These are phyloP conservation scores for Choristoneura fumiferana DNA, from an alignment of 1,140 invertebrate genomes.

Conservation along the genomic window DNA sequence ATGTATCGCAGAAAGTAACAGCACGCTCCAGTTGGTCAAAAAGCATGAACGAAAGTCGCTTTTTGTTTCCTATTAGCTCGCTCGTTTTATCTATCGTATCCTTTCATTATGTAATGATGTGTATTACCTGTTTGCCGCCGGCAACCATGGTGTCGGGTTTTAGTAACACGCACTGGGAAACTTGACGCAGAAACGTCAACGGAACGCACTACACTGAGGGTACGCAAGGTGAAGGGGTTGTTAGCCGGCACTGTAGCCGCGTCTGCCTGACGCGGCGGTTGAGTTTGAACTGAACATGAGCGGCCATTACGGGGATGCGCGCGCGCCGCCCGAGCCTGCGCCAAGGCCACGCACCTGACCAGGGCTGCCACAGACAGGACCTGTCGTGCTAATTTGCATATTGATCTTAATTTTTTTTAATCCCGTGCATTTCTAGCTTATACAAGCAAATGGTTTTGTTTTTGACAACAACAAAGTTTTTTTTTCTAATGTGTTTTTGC, in stretches of 20 bases:
- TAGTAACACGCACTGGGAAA: constrained; percentile 49
- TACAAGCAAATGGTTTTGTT: no score
- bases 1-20: constrained; percentile 1
- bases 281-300: constrained; percentile 66
- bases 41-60: neutral
- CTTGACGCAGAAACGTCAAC: neutral
- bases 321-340: constrained; percentile 43
- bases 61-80: no score
- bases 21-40: constrained; percentile 11
- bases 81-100: no score
- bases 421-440: no score
- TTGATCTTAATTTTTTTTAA: no score
- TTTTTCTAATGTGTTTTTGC: no score
- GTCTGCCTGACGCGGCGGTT: constrained; percentile 69
- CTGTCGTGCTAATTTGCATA: constrained; percentile 1
- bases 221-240: constrained; percentile 30
- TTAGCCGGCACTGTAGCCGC: constrained; percentile 52
- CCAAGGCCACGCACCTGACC: constrained; percentile 56
- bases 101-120: constrained; percentile 24
- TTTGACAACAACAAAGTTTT: no score
- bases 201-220: constrained; percentile 47
- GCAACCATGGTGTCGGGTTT: constrained; percentile 61
- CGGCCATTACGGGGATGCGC: constrained; percentile 56
- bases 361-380: constrained; percentile 24
- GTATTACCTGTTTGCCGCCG: constrained; percentile 70